Percentiles rank a stretch among this genome's conserved stretches.
These are phyloP conservation scores for Otolemur garnettii DNA, from an alignment of 2,113 vertebrate genomes.

Conservation along the genomic window DNA sequence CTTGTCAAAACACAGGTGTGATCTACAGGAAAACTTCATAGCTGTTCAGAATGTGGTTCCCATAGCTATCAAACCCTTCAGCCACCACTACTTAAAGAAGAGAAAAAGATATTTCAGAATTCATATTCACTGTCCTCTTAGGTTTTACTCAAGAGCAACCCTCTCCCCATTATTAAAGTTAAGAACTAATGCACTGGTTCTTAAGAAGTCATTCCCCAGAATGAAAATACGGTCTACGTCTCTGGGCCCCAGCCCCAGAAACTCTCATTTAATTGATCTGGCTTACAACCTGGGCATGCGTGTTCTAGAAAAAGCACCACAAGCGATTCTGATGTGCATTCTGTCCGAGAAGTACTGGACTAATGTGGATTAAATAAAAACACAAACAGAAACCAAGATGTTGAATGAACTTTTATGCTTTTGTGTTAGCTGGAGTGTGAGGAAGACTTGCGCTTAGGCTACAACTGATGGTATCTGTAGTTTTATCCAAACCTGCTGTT, in stretches of 20 bases:
- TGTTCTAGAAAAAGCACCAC: neutral
- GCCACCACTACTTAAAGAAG: neutral
- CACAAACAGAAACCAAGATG: neutral
- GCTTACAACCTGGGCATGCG: neutral
- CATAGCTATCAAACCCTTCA: neutral
- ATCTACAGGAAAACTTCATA: neutral
- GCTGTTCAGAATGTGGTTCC: neutral
- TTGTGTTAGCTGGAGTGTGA: neutral
- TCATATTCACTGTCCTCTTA: slow-evolving; percentile 47
- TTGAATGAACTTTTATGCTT: neutral
- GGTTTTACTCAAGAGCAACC: neutral
- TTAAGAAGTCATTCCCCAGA: neutral
- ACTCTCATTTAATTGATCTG: slow-evolving; percentile 19
- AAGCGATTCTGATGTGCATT: neutral
- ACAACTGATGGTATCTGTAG: slow-evolving; percentile 8
- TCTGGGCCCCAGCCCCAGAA: neutral
- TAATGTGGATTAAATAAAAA: slow-evolving; percentile 49
- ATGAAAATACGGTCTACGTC: slow-evolving; percentile 6
- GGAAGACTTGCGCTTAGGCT: neutral
- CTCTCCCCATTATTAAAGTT: neutral
- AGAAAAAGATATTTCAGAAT: slow-evolving; percentile 38
- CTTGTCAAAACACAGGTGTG: neutral
- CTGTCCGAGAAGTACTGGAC: neutral
- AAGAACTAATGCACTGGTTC: neutral
- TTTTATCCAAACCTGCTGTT: slow-evolving; percentile 10